A percentile compares a stretch with the other conserved stretches of the same genome.
Evolutionary conservation across 1,140 invertebrate species (phyloP).

Genomic region (Aphis craccivora): DNA sequence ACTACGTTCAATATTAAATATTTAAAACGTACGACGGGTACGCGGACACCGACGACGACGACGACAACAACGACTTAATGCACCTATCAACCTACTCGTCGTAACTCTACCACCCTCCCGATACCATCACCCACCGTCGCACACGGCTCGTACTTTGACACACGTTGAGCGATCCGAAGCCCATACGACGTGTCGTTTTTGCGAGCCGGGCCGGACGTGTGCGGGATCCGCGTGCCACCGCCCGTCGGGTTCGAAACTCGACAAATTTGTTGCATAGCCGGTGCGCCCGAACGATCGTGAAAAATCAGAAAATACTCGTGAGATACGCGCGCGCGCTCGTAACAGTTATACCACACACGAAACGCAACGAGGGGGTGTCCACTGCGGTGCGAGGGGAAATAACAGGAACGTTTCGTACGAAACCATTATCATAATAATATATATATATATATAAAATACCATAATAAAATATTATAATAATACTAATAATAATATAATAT

Average conservation of each 20-base stretch:
- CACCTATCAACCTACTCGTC: neutral
- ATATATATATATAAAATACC: neutral
- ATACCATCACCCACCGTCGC: neutral
- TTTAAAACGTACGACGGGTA: neutral
- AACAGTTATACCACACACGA: neutral
- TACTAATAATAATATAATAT: neutral
- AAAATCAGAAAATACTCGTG: neutral
- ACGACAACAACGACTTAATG: neutral
- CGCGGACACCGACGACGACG: neutral
- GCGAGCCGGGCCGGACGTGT: neutral
- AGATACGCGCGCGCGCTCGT: neutral
- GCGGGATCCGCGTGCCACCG: neutral
- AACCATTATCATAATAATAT: neutral
- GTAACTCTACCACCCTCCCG: neutral
- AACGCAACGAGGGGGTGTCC: neutral
- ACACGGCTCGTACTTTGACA: neutral
- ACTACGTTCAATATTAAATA: neutral
- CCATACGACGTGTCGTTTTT: neutral
- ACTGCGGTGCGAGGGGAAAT: neutral
- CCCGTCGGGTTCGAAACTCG: neutral
- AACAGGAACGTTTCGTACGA: constrained; percentile 3
- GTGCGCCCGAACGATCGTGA: constrained; percentile 34
- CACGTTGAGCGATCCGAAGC: neutral
- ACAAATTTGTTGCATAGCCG: constrained; percentile 51
- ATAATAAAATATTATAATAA: constrained; percentile 2